Evolutionary conservation across 2,888 invertebrate genomes (phyloP), one percentile per base, ranked within the genome.

Genomic region (Lomographa bimaculata): DNA sequence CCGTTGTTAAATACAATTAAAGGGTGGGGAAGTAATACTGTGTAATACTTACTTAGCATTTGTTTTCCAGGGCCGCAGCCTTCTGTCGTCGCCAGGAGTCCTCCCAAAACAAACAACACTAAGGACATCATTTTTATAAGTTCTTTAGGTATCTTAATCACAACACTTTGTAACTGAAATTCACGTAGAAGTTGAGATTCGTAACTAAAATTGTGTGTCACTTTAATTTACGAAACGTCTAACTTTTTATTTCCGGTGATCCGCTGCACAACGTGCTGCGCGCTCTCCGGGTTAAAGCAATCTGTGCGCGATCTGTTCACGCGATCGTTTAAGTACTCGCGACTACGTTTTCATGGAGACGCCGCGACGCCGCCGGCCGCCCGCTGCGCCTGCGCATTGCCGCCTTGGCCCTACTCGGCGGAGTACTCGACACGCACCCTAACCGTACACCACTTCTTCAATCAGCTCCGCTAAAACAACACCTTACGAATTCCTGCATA

Each of bases 141-240:
- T 79, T 69, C 67, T 58, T 75, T 71, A 77, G 81, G 41, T 32
- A 42, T 44, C 23, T 36, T 54, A 26, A 36, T 54, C 85, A 64
- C 47, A 71, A 84, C 87, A 87, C 87, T 85, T 71, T 69, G 47
- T 71, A 69, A 80, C 79, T 77, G 70, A 75, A 79, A 71, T 68
- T 62, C 84, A 78, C 80, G 70, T 34, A 53, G 59, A 75, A 77
- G 74, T 71, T 81, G 86, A 77, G 85, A 86, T 84, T 87, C 89
- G 89, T 83, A 87, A 87, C 87, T 82, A 86, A 84, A 79, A 77
- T 59, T 57, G 47, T 12, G 25, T 38, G 39, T 62, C 82, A 85
- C 86, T 85, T 76, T 77, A 80, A 43, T 87, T 87, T 87, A 89
- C 89, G 87, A 89, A 87, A 86, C 87, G 71, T 87, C 86, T 75